phyloP scores from a whole-genome alignment of 2,113 vertebrate genomes.

The Chionodraco myersi region DNA sequence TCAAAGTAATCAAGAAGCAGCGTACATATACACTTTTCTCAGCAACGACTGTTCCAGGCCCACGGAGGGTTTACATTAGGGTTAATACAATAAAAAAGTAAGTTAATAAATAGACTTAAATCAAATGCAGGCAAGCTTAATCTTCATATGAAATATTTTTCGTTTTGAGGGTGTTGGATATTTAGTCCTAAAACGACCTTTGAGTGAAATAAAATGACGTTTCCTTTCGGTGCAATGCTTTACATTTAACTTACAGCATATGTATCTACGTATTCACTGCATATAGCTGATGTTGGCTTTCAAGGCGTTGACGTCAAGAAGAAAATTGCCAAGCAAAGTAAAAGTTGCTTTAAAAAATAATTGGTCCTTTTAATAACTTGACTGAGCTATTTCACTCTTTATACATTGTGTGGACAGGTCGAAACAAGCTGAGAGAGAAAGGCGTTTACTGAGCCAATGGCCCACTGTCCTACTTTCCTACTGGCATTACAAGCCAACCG shows the following conservation, averaged over 20 bases:
- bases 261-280: neutral
- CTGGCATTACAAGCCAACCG: conserved; percentile 59
- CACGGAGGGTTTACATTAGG: neutral
- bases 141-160: neutral
- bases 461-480: conserved; percentile 64
- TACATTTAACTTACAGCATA: neutral
- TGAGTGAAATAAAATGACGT: neutral
- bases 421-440: conserved; percentile 22
- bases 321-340: neutral
- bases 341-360: neutral
- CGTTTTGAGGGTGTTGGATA: neutral
- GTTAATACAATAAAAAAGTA: neutral
- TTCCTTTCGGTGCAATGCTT: neutral
- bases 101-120: neutral
- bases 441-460: conserved; percentile 56
- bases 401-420: conserved; percentile 7
- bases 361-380: neutral
- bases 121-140: neutral
- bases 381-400: neutral
- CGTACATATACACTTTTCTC: neutral
- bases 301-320: neutral
- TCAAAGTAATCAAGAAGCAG: conserved; percentile 6
- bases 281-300: neutral
- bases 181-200: neutral
- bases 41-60: conserved; percentile 3